A percentile compares a stretch with the other conserved stretches of the same genome.
These are phyloP conservation scores for Drosophila setosimentum DNA, from an alignment of 2,888 invertebrate genomes.

Conservation along the genomic window DNA sequence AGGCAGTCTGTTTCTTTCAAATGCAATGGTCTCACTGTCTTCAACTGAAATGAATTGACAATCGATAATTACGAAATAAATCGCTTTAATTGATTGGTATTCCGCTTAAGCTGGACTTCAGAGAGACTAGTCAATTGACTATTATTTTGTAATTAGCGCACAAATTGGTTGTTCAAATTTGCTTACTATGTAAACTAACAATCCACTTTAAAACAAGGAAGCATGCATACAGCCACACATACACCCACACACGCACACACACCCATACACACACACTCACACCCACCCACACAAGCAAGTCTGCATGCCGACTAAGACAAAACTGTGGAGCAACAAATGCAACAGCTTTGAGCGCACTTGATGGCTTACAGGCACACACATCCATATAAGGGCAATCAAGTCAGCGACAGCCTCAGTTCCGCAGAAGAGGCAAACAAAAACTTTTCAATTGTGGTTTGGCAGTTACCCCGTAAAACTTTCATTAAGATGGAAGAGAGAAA, in stretches of 20 bases:
- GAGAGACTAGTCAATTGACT: neutral
- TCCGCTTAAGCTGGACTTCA: neutral
- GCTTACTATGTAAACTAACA: constrained; percentile 13
- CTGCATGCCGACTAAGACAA: constrained; percentile 18
- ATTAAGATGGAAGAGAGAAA: constrained; percentile 67
- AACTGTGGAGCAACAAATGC: constrained; percentile 36
- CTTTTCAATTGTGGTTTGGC: constrained; percentile 70
- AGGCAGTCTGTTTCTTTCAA: too few species aligned
- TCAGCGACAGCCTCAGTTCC: constrained; percentile 21
- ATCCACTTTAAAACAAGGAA: neutral
- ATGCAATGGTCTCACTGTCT: neutral
- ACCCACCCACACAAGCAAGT: constrained; percentile 1
- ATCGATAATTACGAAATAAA: neutral
- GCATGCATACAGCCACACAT: neutral
- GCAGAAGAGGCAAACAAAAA: constrained; percentile 54
- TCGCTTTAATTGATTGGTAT: neutral
- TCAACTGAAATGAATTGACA: neutral
- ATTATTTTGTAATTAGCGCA: constrained; percentile 41
- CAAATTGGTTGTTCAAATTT: constrained; percentile 40
- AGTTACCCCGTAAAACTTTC: constrained; percentile 61
- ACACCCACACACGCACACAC: neutral
- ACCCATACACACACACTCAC: neutral
- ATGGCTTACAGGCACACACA: neutral
- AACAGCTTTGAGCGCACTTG: constrained; percentile 43
- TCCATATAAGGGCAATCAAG: constrained; percentile 26